Evolutionary conservation across 2,113 vertebrate species (phyloP), one percentile per base, ranked within the genome.

Genomic region (Brienomyrus longianalis): DNA sequence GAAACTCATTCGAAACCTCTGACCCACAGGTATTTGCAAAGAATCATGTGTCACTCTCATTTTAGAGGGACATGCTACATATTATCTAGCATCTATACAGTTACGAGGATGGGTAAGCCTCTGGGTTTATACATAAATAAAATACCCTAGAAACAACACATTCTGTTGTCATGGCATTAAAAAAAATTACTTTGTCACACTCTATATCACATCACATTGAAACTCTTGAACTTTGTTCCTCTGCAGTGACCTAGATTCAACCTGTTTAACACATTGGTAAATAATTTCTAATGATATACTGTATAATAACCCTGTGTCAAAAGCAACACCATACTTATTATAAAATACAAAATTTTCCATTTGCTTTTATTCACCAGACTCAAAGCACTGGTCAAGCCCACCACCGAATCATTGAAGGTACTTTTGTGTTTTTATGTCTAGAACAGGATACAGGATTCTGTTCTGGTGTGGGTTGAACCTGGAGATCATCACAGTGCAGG

Each of bases 401-500:
- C 70, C 13, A 35, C 2, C 35, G 19, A 15, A 77, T 0, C 5
- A 5, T 8, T 39, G n/a, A 43, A 80, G 35, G 35, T 35, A 10
- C 35, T 35, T 43, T 45, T 23, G 3, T 43, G 35, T 27, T 9
- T 48, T 48, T 0, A 23, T n/a, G 47, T 66, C 54, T 39, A 2
- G 83, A 77, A 88, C 96, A 97, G 95, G 97, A 97, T 97, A 97
- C 97, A 96, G 1, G 0, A 97, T 94, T 92, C 96, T 96, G 90
- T 95, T 94, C 91, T 77, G 92, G 90, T 95, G 92, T 0, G 43
- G 91, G 89, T 96, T 95, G 19, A 94, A 96, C 90, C 94, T 96
- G 92, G 97, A 97, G 56, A 97, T 90, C 97, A 97, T 97, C 91
- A 97, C 97, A 0, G 97, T 97, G 91, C 97, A 97, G 59, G 97